Percentiles rank a stretch among this genome's conserved stretches.
phyloP scores from a whole-genome alignment of 2,797 vertebrate genomes.

The Steatocranus sp. region DNA sequence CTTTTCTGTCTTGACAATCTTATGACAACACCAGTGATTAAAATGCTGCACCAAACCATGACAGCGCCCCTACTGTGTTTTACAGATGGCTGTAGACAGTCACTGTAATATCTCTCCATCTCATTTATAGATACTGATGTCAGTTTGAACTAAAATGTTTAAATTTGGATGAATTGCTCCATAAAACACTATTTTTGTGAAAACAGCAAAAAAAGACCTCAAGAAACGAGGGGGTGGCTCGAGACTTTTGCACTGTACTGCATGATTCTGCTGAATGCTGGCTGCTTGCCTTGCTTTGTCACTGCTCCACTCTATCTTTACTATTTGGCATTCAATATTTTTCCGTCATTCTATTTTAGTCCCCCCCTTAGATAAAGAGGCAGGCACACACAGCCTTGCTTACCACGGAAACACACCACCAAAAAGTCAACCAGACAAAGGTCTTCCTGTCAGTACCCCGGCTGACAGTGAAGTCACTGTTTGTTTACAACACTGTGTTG shows the following conservation, averaged over 20 bases:
- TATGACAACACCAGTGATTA: not conserved
- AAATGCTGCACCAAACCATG: not conserved
- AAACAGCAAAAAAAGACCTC: not conserved
- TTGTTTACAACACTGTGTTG: slow-evolving; percentile 35
- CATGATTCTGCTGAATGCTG: not conserved
- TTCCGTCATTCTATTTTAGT: not conserved
- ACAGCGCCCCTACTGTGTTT: not conserved
- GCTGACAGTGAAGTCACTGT: slow-evolving; percentile 48
- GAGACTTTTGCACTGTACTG: not conserved
- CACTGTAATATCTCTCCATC: not conserved
- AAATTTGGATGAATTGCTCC: not conserved
- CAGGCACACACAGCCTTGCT: slow-evolving; percentile 25
- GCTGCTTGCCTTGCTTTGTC: not conserved
- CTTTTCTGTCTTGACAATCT: not conserved
- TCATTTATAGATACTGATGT: not conserved
- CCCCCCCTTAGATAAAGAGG: slow-evolving; percentile 3
- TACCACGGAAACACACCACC: slow-evolving; percentile 34
- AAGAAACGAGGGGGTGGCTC: not conserved
- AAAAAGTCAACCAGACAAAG: slow-evolving; percentile 61
- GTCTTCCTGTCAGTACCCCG: slow-evolving; percentile 25
- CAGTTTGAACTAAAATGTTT: not conserved
- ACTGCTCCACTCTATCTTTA: not conserved
- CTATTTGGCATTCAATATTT: not conserved
- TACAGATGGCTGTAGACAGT: not conserved
- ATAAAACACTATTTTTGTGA: not conserved